Evolutionary conservation across 35 echinoderm and acorn worm genomes (phyloP).

Genomic region (Eucidaris tribuloides): DNA sequence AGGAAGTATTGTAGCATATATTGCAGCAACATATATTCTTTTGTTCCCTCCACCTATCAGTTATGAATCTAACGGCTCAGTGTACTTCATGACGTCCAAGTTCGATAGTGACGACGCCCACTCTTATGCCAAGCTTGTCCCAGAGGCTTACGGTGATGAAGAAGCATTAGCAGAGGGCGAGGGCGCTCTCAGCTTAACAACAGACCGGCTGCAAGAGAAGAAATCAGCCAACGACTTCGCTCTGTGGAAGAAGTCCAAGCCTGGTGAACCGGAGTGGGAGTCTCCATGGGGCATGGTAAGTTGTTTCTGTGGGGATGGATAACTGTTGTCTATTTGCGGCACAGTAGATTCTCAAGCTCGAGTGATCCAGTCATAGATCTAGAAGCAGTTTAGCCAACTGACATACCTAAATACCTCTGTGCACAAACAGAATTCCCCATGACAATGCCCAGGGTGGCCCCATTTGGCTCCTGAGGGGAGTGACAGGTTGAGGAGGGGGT

Average conservation of each 20-base stretch:
- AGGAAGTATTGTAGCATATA: too few relatives aligned
- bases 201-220: constrained; percentile 90
- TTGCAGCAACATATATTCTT: too few relatives aligned
- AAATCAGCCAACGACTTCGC: constrained; percentile 90
- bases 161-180: constrained; percentile 78
- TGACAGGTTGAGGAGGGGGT: too few relatives aligned
- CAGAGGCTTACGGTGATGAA: constrained; percentile 76
- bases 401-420: too few relatives aligned
- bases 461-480: too few relatives aligned
- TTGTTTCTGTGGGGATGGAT: too few relatives aligned
- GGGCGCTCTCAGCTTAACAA: constrained; percentile 84
- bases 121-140: constrained; percentile 95
- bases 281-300: constrained; percentile 95
- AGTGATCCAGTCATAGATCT: too few relatives aligned
- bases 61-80: constrained; percentile 95
- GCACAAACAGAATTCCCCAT: too few relatives aligned
- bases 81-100: constrained; percentile 91
- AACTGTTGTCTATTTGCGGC: too few relatives aligned
- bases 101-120: constrained; percentile 69
- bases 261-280: constrained; percentile 94
- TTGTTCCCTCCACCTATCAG: constrained; percentile 33
- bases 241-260: constrained; percentile 95
- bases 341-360: too few relatives aligned
- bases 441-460: too few relatives aligned
- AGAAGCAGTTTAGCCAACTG: too few relatives aligned